Evolutionary conservation across 2,113 vertebrate species (phyloP), one percentile per base, ranked within the genome.

Genomic region (Campylomormyrus numenius): DNA sequence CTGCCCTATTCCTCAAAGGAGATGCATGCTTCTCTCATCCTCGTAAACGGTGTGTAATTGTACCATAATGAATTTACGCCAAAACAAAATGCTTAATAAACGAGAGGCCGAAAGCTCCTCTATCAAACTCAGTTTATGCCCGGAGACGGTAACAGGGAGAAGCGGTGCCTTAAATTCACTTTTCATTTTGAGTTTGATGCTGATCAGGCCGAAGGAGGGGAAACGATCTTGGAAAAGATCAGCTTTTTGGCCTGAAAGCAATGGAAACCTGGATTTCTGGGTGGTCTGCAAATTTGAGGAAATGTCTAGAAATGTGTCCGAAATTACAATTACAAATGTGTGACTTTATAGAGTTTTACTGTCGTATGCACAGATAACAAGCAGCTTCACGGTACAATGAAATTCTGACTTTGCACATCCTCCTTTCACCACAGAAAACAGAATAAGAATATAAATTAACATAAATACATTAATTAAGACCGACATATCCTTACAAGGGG

Each of bases 71-170:
- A 17, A 49, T 35, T 53, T 87, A 52, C 13, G 46, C 2, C 50
- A 56, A 87, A 87, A 35, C 85, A 87, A 87, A 53, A 87, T 35
- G 85, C 85, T 87, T 87, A 49, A 48, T 46, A 53, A 87, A 87
- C 15, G 24, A 87, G n/a, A 35, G 85, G 31, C 85, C 46, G 3
- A 87, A 87, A 5, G n/a, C 49, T 53, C 27, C 13, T 53, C n/a
- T 53, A 39, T 39, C 49, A 48, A 46, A 45, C 83, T 85, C 39
- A 85, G 42, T 48, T 53, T 27, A 7, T 1, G n/a, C 85, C 48
- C 27, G 1, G 15, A 85, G 45, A 13, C 19, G 13, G 15, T 56
- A 52, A 87, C 15, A n/a, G 17, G 21, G 19, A 85, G 21, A 85
- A 48, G 24, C 45, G 1, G 0, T n/a, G 8, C 83, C 83, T 85